Percentiles rank a stretch among this genome's conserved stretches.
These are phyloP conservation scores for Drosophila neutralis DNA, from an alignment of 2,888 invertebrate species.

Conservation along the genomic window DNA sequence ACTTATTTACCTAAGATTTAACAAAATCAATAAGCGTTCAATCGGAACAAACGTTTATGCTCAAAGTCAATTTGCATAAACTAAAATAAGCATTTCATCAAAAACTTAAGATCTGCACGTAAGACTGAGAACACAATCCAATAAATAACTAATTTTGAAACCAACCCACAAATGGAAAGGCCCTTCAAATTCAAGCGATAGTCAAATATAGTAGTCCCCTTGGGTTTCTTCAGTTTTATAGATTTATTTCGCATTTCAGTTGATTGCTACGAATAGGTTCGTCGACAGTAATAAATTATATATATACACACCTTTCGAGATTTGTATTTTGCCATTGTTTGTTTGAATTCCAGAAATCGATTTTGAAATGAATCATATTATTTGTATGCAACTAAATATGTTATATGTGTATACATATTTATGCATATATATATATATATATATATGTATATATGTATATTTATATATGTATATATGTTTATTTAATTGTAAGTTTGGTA, in stretches of 20 bases:
- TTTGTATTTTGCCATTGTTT: constrained; percentile 14
- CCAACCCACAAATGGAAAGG: neutral
- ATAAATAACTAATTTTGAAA: neutral
- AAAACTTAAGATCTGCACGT: neutral
- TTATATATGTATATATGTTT: constrained; percentile 22
- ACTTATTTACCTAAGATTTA: neutral
- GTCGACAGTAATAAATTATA: constrained; percentile 32
- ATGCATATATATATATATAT: constrained; percentile 11
- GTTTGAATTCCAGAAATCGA: constrained; percentile 37
- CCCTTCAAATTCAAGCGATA: neutral
- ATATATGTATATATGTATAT: constrained; percentile 6
- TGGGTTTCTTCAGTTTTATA: constrained; percentile 52
- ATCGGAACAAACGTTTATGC: constrained; percentile 63
- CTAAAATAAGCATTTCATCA: neutral
- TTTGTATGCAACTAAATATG: constrained; percentile 29
- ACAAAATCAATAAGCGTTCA: neutral
- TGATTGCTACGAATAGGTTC: constrained; percentile 38
- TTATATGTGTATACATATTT: constrained; percentile 9
- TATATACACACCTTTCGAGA: constrained; percentile 41
- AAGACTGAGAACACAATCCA: neutral
- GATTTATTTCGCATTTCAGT: constrained; percentile 59
- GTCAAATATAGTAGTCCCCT: neutral
- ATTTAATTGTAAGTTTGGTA: constrained; percentile 32
- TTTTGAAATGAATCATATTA: constrained; percentile 26
- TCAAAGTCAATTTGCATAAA: constrained; percentile 69